Base-by-base conservation (phyloP, 2,888 invertebrate species). In the Diaphora mendica region DNA sequence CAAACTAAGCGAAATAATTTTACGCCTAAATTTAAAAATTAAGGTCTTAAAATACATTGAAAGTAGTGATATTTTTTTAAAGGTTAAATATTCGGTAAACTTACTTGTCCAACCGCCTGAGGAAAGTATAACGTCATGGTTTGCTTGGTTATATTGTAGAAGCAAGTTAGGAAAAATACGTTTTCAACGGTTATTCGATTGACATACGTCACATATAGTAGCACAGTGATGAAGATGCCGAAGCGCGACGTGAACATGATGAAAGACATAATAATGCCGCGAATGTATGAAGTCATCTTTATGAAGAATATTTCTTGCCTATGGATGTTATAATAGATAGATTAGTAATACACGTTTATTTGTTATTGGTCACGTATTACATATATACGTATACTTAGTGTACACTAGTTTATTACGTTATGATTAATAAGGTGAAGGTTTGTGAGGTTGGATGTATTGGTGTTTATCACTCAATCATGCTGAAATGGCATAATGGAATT, bases 51-150 rank as follows among this genome's bases (percentile, higher is more conserved):
- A 48, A 2, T 3, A 1, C n/a, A 23, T 51, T 23, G 23, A 20
- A 23, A 5, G 7, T 51, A 20, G 51, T 51, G 23, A 55, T n/a
- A 55, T n/a, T n/a, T 55, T 48, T 23, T 62, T n/a, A 8, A 55
- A n/a, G 15, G n/a, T n/a, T 2, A 13, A n/a, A 13, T 59, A n/a
- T n/a, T 7, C 30, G 17, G 17, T 62, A 62, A 30, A 48, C 76
- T 85, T 87, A 95, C 95, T 83, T 95, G 95, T 75, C 95, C 95
- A 76, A 95, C 91, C 73, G 93, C 94, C 85, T 96, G 96, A 15
- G 96, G 96, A 85, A 98, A 97, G 87, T 97, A 97, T 42, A 98
- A 95, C 59, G 97, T 97, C 96, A 98, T 97, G 3, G 97, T 96
- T 84, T 97, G 96, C 79, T 97, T 96, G 51, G 98, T 93, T 59